Evolutionary conservation across 2,113 vertebrate species (phyloP).

Genomic region (Cathartes aura): DNA sequence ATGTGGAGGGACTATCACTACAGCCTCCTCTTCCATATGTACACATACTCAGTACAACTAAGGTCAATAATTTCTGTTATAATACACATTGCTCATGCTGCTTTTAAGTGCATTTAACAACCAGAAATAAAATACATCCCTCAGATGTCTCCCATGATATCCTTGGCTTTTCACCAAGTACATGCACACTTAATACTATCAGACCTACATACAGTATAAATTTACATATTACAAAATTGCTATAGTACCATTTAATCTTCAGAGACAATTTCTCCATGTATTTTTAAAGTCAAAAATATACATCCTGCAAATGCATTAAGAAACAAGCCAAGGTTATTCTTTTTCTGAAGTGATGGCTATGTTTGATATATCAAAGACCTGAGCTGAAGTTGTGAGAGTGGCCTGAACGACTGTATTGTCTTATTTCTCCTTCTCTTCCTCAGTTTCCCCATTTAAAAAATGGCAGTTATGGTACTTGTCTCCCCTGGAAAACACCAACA

Average conservation of each 20-base stretch:
- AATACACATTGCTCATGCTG: constrained; percentile 28
- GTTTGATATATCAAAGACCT: background rate
- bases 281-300: background rate
- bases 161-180: constrained; percentile 39
- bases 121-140: background rate
- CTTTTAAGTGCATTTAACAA: constrained; percentile 22
- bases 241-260: background rate
- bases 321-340: background rate
- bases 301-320: background rate
- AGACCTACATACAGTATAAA: background rate
- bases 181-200: background rate
- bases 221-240: background rate
- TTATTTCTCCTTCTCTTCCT: background rate
- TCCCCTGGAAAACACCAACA: background rate
- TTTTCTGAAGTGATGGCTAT: background rate
- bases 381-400: background rate
- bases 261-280: background rate
- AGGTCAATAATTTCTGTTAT: constrained; percentile 27
- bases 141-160: constrained; percentile 28
- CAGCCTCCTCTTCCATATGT: constrained; percentile 36
- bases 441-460: background rate
- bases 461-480: fast-evolving
- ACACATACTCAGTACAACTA: background rate
- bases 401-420: background rate
- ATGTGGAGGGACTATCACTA: constrained; percentile 15